Percentiles rank a stretch among this genome's conserved stretches.
Evolutionary conservation across 2,113 vertebrate species (phyloP).

Genomic region (Lathamus discolor): DNA sequence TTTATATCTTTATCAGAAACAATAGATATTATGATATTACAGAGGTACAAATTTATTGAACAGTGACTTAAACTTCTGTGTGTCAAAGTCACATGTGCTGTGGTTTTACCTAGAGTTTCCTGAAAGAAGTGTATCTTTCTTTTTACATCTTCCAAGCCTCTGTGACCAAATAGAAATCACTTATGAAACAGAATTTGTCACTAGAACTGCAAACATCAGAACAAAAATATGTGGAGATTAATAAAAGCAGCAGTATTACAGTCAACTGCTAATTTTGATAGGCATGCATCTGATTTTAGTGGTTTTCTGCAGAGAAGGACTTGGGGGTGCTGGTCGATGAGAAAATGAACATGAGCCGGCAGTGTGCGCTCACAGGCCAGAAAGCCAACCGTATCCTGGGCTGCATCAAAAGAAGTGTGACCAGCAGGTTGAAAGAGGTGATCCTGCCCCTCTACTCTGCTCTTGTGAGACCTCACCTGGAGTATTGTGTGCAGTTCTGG

Average conservation of each 20-base stretch:
- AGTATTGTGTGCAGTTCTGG: too few species aligned
- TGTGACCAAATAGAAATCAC: not conserved
- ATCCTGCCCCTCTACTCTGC: too few species aligned
- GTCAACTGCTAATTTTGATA: not conserved
- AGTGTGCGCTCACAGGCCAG: too few species aligned
- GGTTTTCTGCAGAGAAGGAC: not conserved
- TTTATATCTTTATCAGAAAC: not conserved
- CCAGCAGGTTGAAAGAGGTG: too few species aligned
- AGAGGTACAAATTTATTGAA: not conserved
- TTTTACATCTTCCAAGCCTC: not conserved
- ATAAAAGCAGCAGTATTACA: not conserved
- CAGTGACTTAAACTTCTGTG: rapidly evolving
- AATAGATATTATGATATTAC: not conserved
- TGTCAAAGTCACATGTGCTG: not conserved
- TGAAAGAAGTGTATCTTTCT: not conserved
- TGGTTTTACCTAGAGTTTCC: not conserved
- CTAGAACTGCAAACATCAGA: not conserved
- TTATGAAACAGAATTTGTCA: not conserved
- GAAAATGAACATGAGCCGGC: too few species aligned
- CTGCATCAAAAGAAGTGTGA: too few species aligned
- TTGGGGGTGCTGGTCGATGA: too few species aligned
- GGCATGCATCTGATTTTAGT: not conserved
- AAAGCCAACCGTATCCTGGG: too few species aligned
- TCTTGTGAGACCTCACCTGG: too few species aligned
- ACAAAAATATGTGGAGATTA: not conserved